Conservation (phyloP, 2,113 vertebrate genomes). For the Otis tarda region DNA sequence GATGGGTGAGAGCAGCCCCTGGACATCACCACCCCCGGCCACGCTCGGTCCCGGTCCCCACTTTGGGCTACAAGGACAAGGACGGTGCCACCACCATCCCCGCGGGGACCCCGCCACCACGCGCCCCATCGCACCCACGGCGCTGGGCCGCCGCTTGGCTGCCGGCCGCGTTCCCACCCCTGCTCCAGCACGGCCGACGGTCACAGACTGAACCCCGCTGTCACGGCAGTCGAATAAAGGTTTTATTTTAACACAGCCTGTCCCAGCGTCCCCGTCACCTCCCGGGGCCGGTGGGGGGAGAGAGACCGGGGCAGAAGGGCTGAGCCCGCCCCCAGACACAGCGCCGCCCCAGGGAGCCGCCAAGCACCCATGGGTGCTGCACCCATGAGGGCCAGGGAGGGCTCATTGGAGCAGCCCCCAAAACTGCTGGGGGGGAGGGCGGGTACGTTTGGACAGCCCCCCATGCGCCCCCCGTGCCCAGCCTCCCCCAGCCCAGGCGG, state of each 20-base stretch:
- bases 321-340: background rate
- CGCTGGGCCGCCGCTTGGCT: rapidly evolving
- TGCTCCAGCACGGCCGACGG: background rate
- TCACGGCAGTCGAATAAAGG: constrained; percentile 30
- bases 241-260: constrained; percentile 62
- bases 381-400: background rate
- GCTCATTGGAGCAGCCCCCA: background rate
- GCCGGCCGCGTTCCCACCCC: background rate
- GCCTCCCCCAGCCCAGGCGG: background rate
- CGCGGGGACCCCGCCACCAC: background rate
- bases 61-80: background rate
- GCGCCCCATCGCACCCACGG: background rate
- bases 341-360: background rate
- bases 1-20: background rate
- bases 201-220: background rate
- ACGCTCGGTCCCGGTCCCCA: rapidly evolving
- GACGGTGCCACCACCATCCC: background rate
- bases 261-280: background rate
- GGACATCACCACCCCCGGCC: rapidly evolving
- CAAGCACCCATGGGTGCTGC: background rate
- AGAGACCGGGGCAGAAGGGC: background rate
- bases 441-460: background rate
- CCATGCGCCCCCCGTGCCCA: background rate
- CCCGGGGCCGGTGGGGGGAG: rapidly evolving
- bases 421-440: background rate